Evolutionary conservation across 2,797 vertebrate genomes (phyloP), one percentile per base, ranked within the genome.

Genomic region (Coreius guichenoti): DNA sequence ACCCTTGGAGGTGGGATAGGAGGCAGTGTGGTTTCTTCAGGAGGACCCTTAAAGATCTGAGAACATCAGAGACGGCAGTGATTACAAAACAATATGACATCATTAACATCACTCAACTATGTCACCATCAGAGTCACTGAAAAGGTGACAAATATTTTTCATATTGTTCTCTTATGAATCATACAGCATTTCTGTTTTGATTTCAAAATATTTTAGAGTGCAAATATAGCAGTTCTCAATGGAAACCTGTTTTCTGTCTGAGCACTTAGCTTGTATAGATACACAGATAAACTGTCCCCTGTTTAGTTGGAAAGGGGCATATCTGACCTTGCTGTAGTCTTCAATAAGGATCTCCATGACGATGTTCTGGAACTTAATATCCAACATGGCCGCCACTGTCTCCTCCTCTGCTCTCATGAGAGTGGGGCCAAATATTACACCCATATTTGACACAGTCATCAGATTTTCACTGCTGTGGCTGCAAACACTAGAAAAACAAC

Each of bases 321-420:
- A 13, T 75, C 84, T 81, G 82, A 99, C 98, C 97, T 98, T 99
- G 86, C 93, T 93, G 80, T 95, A 95, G 88, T 98, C 96, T 90
- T 99, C 98, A 3, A 99, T 99, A 85, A 99, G 95, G 91, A 99
- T 99, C 94, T 99, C 98, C 0, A 98, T 95, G 0, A 99, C 97
- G 0, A 99, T 99, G 90, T 99, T 99, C 91, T 99, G 98, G 92
- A 99, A 99, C 93, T 99, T 99, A 92, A 99, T 99, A 87, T 99
- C 98, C 95, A 99, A 95, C 98, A 99, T 99, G 21, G 98, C 98
- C 0, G 98, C 98, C 88, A 99, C 98, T 0, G 98, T 99, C 90
- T 99, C 98, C 92, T 98, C 97, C 92, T 98, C 96, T 0, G 98
- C 97, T 78, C 98, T 95, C 97, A 99, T 96, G 74, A 99, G 94